Conservation (phyloP, 37 sponge, comb jelly and placozoan genomes). For the Chondrilla cf. caribensis region DNA sequence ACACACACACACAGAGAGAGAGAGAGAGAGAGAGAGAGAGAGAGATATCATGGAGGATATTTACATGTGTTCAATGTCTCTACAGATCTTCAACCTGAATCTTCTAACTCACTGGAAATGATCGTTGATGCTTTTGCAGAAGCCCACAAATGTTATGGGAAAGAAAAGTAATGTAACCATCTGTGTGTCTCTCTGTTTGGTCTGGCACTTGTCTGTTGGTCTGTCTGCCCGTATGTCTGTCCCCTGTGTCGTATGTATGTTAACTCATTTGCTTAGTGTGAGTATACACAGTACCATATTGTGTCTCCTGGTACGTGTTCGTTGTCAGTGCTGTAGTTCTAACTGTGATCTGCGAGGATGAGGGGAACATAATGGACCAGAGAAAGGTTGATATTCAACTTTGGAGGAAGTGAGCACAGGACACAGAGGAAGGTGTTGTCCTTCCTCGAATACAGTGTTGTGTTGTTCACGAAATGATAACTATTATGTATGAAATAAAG, state of each 20-base stretch:
- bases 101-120: neutral
- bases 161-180: constrained; percentile 14
- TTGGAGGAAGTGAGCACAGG: constrained; percentile 32
- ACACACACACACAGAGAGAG: too few species aligned
- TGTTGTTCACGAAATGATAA: too few species aligned
- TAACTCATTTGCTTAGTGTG: neutral
- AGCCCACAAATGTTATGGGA: constrained; percentile 47
- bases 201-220: neutral
- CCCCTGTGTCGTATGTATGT: neutral
- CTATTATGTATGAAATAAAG: too few species aligned
- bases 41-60: too few species aligned
- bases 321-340: constrained; percentile 42
- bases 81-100: neutral
- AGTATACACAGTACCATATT: too few species aligned
- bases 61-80: too few species aligned
- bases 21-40: too few species aligned
- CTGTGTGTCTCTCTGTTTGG: neutral
- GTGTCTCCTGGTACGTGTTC: too few species aligned
- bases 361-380: constrained; percentile 47
- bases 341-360: constrained; percentile 28
- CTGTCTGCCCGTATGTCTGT: neutral
- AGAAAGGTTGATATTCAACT: constrained; percentile 40
- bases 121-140: constrained; percentile 19
- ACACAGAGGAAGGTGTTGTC: constrained; percentile 6
- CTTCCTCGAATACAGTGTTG: neutral